phyloP scores from a whole-genome alignment of 2,113 vertebrate genomes.

The Pleuronectes platessa region DNA sequence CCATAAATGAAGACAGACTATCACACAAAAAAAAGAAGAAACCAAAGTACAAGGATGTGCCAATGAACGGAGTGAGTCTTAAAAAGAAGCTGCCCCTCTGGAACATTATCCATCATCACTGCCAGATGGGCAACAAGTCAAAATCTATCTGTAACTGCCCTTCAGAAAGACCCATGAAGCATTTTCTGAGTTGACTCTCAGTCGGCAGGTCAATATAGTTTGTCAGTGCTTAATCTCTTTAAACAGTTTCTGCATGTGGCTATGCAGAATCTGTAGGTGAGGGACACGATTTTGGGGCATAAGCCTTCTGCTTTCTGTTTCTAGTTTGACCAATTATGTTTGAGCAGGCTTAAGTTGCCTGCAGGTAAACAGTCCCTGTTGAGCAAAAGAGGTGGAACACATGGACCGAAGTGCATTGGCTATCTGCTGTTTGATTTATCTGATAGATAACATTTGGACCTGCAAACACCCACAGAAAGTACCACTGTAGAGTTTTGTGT shows the following conservation, averaged over 20 bases:
- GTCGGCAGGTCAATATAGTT: not conserved
- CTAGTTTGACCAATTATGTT: no score
- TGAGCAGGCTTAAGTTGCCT: no score
- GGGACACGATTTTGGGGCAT: no score
- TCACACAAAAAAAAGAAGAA: not conserved
- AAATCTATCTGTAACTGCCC: not conserved
- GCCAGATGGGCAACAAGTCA: not conserved
- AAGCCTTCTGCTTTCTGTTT: no score
- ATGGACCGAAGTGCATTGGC: no score
- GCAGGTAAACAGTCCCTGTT: no score
- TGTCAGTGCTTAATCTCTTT: not conserved
- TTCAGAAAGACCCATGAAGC: not conserved
- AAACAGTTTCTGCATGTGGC: not conserved
- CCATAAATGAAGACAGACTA: not conserved
- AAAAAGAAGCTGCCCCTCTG: not conserved
- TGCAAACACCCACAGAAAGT: no score
- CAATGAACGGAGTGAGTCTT: not conserved
- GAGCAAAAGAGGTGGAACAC: no score
- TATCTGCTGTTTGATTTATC: no score
- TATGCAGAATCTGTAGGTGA: not conserved
- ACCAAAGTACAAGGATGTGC: not conserved
- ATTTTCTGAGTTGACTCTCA: not conserved
- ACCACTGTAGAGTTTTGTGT: no score
- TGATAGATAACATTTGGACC: no score
- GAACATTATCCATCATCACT: not conserved